A percentile compares a stretch with the other conserved stretches of the same genome.
These are phyloP conservation scores for Ovibos moschatus DNA, from an alignment of 2,113 vertebrate genomes.

Conservation along the genomic window DNA sequence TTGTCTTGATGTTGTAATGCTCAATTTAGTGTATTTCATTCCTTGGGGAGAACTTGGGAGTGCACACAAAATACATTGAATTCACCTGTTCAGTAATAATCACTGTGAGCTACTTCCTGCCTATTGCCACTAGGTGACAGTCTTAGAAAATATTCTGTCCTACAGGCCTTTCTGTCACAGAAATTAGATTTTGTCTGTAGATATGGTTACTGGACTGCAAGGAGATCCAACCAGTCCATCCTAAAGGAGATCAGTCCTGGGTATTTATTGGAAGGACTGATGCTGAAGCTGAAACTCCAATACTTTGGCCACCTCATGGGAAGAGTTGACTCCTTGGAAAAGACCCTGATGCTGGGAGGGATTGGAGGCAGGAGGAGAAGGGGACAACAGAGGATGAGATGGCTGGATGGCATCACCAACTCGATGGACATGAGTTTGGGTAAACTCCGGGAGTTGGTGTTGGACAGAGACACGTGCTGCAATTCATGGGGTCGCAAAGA, in stretches of 20 bases:
- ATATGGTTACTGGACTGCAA: background rate
- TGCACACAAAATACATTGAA: background rate
- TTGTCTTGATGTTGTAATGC: background rate
- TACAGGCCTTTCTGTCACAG: background rate
- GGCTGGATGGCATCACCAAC: background rate
- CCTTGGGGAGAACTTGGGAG: background rate
- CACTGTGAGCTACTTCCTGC: background rate
- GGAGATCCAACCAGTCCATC: background rate
- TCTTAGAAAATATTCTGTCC: constrained; percentile 55
- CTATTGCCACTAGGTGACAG: constrained; percentile 64
- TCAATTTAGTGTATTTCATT: background rate
- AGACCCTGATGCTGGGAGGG: background rate
- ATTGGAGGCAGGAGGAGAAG: background rate
- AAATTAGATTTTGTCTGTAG: background rate
- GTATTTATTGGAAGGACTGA: background rate
- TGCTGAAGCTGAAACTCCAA: background rate
- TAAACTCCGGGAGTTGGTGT: background rate
- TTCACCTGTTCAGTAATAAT: background rate
- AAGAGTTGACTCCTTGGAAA: background rate
- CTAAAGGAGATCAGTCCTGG: background rate
- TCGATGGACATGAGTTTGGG: background rate
- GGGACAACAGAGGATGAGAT: background rate
- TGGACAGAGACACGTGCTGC: background rate
- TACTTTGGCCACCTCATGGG: background rate
- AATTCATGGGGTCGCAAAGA: background rate